phyloP scores from a whole-genome alignment of 2,888 invertebrate species.

The Tetramorium bicarinatum region DNA sequence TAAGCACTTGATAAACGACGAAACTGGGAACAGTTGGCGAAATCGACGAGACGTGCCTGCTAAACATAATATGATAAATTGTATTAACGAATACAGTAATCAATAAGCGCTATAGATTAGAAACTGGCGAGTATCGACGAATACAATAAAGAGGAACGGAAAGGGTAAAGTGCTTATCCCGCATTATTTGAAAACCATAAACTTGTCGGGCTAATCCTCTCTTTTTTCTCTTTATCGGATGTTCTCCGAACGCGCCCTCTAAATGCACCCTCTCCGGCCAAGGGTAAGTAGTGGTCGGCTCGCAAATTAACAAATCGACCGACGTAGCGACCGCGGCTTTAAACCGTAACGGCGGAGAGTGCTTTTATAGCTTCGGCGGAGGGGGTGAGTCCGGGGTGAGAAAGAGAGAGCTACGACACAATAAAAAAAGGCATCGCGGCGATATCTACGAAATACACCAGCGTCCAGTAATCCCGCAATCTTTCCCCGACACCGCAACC shows the following conservation, averaged over 20 bases:
- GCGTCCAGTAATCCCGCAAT: slow-evolving; percentile 73
- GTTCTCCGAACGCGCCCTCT: slow-evolving; percentile 38
- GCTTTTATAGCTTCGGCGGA: slow-evolving; percentile 43
- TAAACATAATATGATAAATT: neutral
- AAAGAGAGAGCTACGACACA: slow-evolving; percentile 47
- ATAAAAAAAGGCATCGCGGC: slow-evolving; percentile 62
- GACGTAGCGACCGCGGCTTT: slow-evolving; percentile 62
- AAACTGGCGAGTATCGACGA: neutral
- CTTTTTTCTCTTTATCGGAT: slow-evolving; percentile 29
- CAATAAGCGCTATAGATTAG: neutral
- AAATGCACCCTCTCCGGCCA: slow-evolving; percentile 34
- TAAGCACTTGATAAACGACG: neutral
- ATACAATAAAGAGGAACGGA: neutral
- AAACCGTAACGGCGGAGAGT: slow-evolving; percentile 53
- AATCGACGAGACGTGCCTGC: neutral
- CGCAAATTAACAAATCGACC: slow-evolving; percentile 73
- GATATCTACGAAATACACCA: slow-evolving; percentile 71
- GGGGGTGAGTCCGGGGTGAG: slow-evolving; percentile 6
- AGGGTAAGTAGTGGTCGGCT: slow-evolving; percentile 51
- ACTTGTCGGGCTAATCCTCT: slow-evolving; percentile 29
- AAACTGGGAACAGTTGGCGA: neutral
- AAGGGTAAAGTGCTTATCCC: slow-evolving; percentile 40
- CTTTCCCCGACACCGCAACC: slow-evolving; percentile 67
- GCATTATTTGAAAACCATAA: slow-evolving; percentile 57
- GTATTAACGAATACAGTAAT: neutral